Conservation (phyloP, 1,140 invertebrate genomes). For the Nilaparvata lugens region DNA sequence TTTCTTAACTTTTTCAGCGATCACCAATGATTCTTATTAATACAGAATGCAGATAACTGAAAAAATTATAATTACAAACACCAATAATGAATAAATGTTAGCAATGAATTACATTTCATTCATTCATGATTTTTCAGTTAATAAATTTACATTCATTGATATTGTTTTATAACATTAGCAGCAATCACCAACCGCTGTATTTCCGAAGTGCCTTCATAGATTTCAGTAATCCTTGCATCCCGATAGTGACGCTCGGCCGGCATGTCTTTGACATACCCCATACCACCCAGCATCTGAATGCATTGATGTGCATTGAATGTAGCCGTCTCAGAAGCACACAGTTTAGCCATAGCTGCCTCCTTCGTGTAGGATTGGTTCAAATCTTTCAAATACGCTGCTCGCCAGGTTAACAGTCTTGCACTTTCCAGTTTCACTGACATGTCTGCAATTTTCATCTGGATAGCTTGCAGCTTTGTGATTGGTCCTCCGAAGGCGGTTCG, state of each 20-base stretch:
- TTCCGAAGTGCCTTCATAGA: constrained; percentile 91
- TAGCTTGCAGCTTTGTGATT: constrained; percentile 77
- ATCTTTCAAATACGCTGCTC: constrained; percentile 84
- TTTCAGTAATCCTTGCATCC: constrained; percentile 84
- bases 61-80: no score
- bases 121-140: no score
- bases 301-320: constrained; percentile 85
- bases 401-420: constrained; percentile 80
- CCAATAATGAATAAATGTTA: no score
- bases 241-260: constrained; percentile 89
- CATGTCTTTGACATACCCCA: constrained; percentile 97
- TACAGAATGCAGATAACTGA: no score
- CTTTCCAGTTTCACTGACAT: constrained; percentile 79
- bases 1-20: no score
- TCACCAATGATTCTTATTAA: no score
- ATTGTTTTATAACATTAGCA: constrained; percentile 77
- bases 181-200: constrained; percentile 94
- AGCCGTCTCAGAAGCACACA: constrained; percentile 89
- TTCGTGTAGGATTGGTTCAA: constrained; percentile 74
- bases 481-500: constrained; percentile 79
- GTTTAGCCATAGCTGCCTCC: constrained; percentile 93
- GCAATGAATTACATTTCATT: no score
- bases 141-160: constrained; percentile 37
- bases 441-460: constrained; percentile 83
- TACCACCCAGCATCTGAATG: constrained; percentile 78